Conservation (phyloP, 2,888 invertebrate genomes). For the Mesorhabditis spiculigera region DNA sequence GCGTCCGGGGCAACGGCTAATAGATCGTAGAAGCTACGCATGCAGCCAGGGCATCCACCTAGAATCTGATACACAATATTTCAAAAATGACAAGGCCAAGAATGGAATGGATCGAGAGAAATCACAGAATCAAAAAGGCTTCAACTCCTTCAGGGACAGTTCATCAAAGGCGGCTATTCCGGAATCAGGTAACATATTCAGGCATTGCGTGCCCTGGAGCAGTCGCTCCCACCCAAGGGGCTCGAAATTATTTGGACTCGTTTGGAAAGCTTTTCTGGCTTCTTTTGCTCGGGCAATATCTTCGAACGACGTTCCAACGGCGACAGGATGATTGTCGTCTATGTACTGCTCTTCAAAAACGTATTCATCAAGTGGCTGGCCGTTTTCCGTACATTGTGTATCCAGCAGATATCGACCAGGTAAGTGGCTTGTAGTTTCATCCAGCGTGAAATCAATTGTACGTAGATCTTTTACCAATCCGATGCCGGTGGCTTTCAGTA, state of each 20-base stretch:
- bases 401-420: slow-evolving; percentile 27
- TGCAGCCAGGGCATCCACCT: slow-evolving; percentile 12
- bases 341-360: slow-evolving; percentile 52
- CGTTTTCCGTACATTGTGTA: slow-evolving; percentile 39
- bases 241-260: neutral
- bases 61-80: no score
- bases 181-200: neutral
- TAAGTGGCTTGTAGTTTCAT: slow-evolving; percentile 24
- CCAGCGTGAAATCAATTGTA: slow-evolving; percentile 42
- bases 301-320: slow-evolving; percentile 35
- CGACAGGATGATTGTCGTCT: slow-evolving; percentile 46
- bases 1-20: slow-evolving; percentile 29
- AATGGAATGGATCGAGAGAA: neutral
- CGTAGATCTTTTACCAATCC: slow-evolving; percentile 52
- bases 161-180: neutral
- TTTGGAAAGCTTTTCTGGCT: no score
- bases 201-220: neutral
- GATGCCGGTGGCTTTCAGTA: slow-evolving; percentile 56
- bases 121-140: neutral
- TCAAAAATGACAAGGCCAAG: no score
- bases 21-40: slow-evolving; percentile 51
- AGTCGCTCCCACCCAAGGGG: neutral
- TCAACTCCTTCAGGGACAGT: neutral
- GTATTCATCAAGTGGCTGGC: slow-evolving; percentile 36
- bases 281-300: neutral